Percentiles rank a stretch among this genome's conserved stretches.
phyloP scores from a whole-genome alignment of 1,140 invertebrate species.

The Antheraea mylitta region DNA sequence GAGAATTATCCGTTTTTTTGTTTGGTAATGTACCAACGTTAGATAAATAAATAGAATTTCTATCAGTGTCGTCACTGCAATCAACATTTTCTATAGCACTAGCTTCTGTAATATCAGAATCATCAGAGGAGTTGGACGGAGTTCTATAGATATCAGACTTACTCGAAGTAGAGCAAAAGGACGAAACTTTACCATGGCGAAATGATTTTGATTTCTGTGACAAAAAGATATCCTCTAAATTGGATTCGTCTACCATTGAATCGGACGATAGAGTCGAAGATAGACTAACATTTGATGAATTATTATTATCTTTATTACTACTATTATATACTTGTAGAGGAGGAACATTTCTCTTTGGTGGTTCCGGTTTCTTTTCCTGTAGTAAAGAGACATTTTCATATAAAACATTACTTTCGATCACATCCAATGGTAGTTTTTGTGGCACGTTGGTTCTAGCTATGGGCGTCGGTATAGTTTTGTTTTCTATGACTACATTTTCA shows the following conservation, averaged over 20 bases:
- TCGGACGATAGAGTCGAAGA: constrained; percentile 64
- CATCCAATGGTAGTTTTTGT: constrained; percentile 31
- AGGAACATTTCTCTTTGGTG: constrained; percentile 43
- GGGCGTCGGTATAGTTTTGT: constrained; percentile 49
- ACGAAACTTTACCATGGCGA: constrained; percentile 38
- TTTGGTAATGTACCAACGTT: constrained; percentile 68
- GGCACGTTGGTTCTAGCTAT: constrained; percentile 59
- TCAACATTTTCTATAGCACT: constrained; percentile 74
- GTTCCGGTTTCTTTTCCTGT: constrained; percentile 43
- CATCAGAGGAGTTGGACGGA: constrained; percentile 51
- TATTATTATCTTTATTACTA: constrained; percentile 23
- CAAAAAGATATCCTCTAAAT: constrained; percentile 69
- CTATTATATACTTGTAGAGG: constrained; percentile 21
- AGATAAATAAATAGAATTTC: constrained; percentile 53
- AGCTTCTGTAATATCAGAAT: constrained; percentile 54
- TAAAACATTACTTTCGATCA: constrained; percentile 35
- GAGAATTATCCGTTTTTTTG: constrained; percentile 42
- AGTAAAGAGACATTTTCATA: constrained; percentile 61
- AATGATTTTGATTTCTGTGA: constrained; percentile 70
- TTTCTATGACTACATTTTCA: constrained; percentile 53
- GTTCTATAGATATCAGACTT: constrained; percentile 47
- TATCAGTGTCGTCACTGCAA: constrained; percentile 53
- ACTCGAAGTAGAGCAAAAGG: constrained; percentile 25
- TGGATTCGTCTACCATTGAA: constrained; percentile 68
- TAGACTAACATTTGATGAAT: constrained; percentile 45